Conservation (phyloP, 2,888 invertebrate species). For the Callinectes sapidus region DNA sequence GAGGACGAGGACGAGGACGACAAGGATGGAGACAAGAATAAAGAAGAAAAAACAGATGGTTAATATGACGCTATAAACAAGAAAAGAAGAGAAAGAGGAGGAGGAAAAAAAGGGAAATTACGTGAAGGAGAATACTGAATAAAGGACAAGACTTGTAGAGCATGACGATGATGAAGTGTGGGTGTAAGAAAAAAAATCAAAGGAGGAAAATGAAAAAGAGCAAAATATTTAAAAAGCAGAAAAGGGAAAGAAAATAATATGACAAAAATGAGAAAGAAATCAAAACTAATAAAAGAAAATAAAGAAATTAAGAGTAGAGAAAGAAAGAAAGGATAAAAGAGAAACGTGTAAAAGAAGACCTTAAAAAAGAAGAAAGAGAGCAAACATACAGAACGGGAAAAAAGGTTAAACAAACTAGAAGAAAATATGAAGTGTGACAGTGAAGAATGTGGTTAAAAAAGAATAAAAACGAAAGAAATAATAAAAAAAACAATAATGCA, state of each 20-base stretch:
- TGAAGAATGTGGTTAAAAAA: neutral
- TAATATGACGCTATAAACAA: neutral
- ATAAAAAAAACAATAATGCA: neutral
- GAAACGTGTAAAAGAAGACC: too few relatives aligned
- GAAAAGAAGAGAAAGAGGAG: neutral
- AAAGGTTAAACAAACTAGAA: neutral
- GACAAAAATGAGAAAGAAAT: too few relatives aligned
- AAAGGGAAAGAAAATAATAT: too few relatives aligned
- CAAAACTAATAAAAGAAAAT: too few relatives aligned
- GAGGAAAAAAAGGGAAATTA: neutral
- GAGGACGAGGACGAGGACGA: constrained; percentile 12
- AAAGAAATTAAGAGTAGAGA: too few relatives aligned
- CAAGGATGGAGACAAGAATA: neutral
- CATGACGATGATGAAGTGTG: neutral
- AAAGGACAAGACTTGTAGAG: neutral
- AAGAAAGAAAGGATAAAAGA: too few relatives aligned
- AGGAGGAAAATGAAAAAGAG: too few relatives aligned
- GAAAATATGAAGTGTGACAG: neutral
- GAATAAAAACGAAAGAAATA: neutral
- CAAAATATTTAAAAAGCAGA: too few relatives aligned
- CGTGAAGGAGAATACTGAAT: neutral
- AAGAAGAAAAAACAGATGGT: neutral
- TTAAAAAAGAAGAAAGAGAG: too few relatives aligned
- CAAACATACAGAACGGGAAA: too few relatives aligned
- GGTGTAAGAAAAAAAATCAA: too few relatives aligned